phyloP scores from a whole-genome alignment of 2,888 invertebrate genomes.

The Ctena decussata region DNA sequence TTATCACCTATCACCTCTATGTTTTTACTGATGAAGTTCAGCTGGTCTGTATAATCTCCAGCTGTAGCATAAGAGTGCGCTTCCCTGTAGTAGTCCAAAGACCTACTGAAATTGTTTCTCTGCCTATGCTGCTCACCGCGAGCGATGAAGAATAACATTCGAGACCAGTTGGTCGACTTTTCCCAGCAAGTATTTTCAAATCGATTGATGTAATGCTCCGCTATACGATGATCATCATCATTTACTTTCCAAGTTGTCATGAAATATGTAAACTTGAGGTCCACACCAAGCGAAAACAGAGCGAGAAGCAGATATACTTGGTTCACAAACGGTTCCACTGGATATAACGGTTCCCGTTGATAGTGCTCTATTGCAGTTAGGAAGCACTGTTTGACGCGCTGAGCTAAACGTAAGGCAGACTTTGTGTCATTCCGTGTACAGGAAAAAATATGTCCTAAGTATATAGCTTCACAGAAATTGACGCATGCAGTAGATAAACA shows the following conservation, averaged over 20 bases:
- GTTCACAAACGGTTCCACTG: no score
- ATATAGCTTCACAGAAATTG: constrained; percentile 44
- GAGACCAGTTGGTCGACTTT: constrained; percentile 37
- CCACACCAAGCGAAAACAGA: no score
- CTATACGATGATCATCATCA: no score
- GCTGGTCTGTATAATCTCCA: constrained; percentile 25
- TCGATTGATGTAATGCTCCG: no score
- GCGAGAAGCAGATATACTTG: no score
- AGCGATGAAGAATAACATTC: constrained; percentile 42
- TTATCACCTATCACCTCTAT: not conserved
- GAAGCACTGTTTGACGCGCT: no score
- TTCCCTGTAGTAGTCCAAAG: constrained; percentile 27
- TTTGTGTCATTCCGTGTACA: constrained; percentile 19
- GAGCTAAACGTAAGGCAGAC: constrained; percentile 2
- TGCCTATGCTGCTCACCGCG: constrained; percentile 44
- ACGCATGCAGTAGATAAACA: constrained; percentile 47
- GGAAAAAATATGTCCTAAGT: constrained; percentile 22
- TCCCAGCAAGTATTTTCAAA: constrained; percentile 51
- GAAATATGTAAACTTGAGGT: no score
- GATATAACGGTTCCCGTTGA: no score
- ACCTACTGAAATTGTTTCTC: constrained; percentile 18
- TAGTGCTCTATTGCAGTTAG: no score
- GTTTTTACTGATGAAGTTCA: constrained; percentile 26
- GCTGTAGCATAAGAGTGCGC: constrained; percentile 5
- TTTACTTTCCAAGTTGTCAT: no score